Conservation (phyloP, 2,888 invertebrate species). For the Orchesellides sinensis region DNA sequence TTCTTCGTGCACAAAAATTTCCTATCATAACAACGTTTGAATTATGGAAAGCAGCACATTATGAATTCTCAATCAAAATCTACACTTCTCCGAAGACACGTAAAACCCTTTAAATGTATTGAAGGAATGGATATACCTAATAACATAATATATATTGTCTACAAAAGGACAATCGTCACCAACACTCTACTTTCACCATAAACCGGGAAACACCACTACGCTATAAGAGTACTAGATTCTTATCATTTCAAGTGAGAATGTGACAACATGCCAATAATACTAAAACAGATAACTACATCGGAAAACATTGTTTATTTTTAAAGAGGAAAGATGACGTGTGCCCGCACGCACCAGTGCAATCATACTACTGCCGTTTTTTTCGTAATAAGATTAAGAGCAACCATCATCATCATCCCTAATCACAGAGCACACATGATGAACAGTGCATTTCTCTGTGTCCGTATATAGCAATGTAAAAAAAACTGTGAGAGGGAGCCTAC, state of each 20-base stretch:
- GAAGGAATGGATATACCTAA: background rate
- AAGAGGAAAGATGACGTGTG: conserved; percentile 12
- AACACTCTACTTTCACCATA: conserved; percentile 52
- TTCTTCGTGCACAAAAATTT: no score
- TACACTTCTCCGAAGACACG: background rate
- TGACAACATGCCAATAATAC: background rate
- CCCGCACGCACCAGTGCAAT: conserved; percentile 33
- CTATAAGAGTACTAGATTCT: conserved; percentile 59
- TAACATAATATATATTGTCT: background rate
- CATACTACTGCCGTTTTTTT: conserved; percentile 43
- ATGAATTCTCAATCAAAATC: background rate
- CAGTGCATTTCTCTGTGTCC: conserved; percentile 22
- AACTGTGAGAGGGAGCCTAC: conserved; percentile 45
- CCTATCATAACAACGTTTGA: no score
- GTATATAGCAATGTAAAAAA: conserved; percentile 48
- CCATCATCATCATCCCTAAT: conserved; percentile 1
- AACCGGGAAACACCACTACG: conserved; percentile 54
- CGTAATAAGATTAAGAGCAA: conserved; percentile 56
- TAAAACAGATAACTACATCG: no score
- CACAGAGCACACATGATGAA: conserved; percentile 29
- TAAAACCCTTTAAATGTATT: no score
- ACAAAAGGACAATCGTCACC: background rate
- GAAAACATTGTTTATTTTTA: background rate
- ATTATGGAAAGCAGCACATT: background rate
- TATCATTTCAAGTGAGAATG: background rate